These are phyloP conservation scores for Charanyca ferruginea DNA, from an alignment of 2,888 invertebrate species.

Conservation along the genomic window DNA sequence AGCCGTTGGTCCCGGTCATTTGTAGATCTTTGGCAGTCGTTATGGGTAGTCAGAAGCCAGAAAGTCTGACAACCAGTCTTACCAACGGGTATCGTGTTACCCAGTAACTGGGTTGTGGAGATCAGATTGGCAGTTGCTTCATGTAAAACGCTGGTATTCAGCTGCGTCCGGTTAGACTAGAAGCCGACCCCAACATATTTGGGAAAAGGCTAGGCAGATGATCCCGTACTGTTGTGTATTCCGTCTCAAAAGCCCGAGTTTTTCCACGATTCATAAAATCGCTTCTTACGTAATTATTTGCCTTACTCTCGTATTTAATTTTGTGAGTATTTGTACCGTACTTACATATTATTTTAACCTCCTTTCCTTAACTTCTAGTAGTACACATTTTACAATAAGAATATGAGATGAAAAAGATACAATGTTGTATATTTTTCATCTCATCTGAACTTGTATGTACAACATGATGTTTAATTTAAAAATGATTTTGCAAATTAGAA, in stretches of 20 bases:
- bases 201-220: no score
- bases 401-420: slow-evolving; percentile 30
- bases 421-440: slow-evolving; percentile 12
- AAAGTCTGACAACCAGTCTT: no score
- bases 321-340: slow-evolving; percentile 36
- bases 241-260: neutral
- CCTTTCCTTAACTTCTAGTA: slow-evolving; percentile 24
- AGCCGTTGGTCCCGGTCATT: no score
- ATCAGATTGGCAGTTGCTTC: no score
- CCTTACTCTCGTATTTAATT: slow-evolving; percentile 43
- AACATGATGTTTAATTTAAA: slow-evolving; percentile 11
- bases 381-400: slow-evolving; percentile 19
- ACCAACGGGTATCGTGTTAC: no score
- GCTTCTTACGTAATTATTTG: slow-evolving; percentile 37
- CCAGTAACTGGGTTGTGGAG: no score
- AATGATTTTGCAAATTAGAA: slow-evolving; percentile 18
- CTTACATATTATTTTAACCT: slow-evolving; percentile 31
- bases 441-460: slow-evolving; percentile 1
- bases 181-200: no score
- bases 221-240: no score
- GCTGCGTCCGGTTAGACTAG: no score
- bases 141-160: no score
- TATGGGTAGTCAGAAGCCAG: no score
- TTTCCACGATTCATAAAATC: slow-evolving; percentile 27
- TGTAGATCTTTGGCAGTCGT: no score